Evolutionary conservation across 2,888 invertebrate species (phyloP), one percentile per base, ranked within the genome.

Genomic region (Lasioglossum pauxillum): DNA sequence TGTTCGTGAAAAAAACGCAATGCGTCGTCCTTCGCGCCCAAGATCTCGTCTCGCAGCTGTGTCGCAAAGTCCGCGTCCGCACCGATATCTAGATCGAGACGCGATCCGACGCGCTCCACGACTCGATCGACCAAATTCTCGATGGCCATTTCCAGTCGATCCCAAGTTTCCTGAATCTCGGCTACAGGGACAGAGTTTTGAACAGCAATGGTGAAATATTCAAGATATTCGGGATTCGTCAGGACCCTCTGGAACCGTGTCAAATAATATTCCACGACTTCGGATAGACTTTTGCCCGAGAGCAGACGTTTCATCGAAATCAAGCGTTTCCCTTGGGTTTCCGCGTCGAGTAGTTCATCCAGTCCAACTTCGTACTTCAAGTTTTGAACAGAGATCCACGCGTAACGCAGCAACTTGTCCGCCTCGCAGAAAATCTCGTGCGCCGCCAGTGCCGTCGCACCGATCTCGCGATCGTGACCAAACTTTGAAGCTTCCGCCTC

Each of bases 351-450:
- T 3, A 80, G n/a, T 0, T 78, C 31, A 4, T 78, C 46, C 7
- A 84, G 10, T 2, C 75, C 84, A 10, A 89, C 12, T 44, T 82
- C 88, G 10, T 60, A 67, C 23, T 77, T 74, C 3, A 92, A 73
- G 35, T 88, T 90, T 0, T 73, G 23, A 3, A 60, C 5, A 4
- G 82, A 60, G 8, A 44, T 12, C 12, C 71, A 1, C 0, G 75
- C 2, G 72, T 83, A 80, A 4, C 87, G 78, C 67, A 69, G 53
- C 23, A 91, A 14, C 14, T 78, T 85, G 7, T 78, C 87, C 2
- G 84, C 8, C 19, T 92, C 92, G 31, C 85, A 89, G n/a, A 91
- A 64, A 1, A 89, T 67, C 14, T 87, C 87, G 38, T 89, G 88
- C 8, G 41, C 10, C 8, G 83, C 86, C 38, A 89, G 88, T 12